phyloP scores from a whole-genome alignment of 2,888 invertebrate genomes.

The Blastobasis lacticolella region DNA sequence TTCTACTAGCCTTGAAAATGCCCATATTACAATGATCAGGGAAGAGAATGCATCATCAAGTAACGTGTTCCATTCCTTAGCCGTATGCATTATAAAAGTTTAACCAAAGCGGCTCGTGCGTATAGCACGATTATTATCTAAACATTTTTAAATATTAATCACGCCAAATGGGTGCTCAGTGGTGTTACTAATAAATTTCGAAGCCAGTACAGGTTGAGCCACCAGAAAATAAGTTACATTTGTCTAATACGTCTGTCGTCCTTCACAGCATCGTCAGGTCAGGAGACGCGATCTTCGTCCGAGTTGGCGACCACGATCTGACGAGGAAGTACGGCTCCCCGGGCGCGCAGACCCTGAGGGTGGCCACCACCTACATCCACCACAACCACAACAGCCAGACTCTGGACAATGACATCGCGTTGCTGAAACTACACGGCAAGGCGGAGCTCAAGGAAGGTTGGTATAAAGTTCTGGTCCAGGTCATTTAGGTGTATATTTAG shows the following conservation, averaged over 20 bases:
- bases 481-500: no score
- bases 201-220: background rate
- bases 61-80: no score
- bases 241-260: background rate
- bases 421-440: conserved; percentile 91
- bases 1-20: no score
- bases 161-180: no score
- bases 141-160: no score
- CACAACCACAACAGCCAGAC: conserved; percentile 97
- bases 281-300: conserved; percentile 93
- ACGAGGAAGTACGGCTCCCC: conserved; percentile 93
- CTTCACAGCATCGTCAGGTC: conserved; percentile 88
- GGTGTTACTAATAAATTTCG: background rate
- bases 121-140: no score
- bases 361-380: conserved; percentile 95
- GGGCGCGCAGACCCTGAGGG: conserved; percentile 91
- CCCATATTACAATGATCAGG: no score
- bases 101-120: no score
- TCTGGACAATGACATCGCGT: conserved; percentile 93
- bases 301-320: conserved; percentile 94
- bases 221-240: background rate
- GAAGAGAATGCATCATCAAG: no score
- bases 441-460: conserved; percentile 89
- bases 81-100: no score
- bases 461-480: conserved; percentile 2